Conservation (phyloP, 1,140 invertebrate genomes). For the Trachymyrmex septentrionalis region DNA sequence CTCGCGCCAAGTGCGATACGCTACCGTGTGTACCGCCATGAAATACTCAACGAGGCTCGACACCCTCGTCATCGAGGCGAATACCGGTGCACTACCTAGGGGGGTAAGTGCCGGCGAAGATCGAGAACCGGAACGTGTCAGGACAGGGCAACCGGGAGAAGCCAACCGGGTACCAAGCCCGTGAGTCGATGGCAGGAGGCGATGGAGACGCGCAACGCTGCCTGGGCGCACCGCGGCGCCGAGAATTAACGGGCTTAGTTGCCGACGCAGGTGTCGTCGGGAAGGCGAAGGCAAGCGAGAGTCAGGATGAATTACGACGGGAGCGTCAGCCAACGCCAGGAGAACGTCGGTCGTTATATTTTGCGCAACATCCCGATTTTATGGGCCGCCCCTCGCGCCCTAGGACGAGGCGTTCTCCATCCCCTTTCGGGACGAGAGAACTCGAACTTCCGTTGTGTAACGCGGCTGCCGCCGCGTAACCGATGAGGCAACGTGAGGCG, state of each 20-base stretch:
- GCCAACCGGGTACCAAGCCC: constrained; percentile 49
- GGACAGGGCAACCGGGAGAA: constrained; percentile 51
- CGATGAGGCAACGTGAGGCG: constrained; percentile 7
- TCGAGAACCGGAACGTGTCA: constrained; percentile 70
- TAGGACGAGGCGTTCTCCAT: constrained; percentile 55
- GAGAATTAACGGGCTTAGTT: constrained; percentile 87
- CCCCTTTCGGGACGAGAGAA: constrained; percentile 64
- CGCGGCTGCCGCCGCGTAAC: constrained; percentile 10
- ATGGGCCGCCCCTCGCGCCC: constrained; percentile 79
- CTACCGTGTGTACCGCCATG: constrained; percentile 4
- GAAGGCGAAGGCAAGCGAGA: constrained; percentile 80
- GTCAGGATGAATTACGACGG: constrained; percentile 83
- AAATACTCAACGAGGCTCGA: constrained; percentile 36
- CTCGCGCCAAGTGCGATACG: constrained; percentile 1
- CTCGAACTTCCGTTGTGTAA: constrained; percentile 76
- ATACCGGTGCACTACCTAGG: constrained; percentile 40
- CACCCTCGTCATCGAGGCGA: constrained; percentile 43
- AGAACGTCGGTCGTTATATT: constrained; percentile 83
- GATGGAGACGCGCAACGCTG: constrained; percentile 71
- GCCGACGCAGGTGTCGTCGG: constrained; percentile 84
- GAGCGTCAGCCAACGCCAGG: constrained; percentile 82
- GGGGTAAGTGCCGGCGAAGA: constrained; percentile 59
- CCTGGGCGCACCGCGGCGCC: constrained; percentile 76
- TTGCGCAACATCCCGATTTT: constrained; percentile 87
- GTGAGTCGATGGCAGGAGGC: constrained; percentile 71